Evolutionary conservation across 1,140 invertebrate genomes (phyloP), one percentile per base, ranked within the genome.

Genomic region (Drosophila willistoni): DNA sequence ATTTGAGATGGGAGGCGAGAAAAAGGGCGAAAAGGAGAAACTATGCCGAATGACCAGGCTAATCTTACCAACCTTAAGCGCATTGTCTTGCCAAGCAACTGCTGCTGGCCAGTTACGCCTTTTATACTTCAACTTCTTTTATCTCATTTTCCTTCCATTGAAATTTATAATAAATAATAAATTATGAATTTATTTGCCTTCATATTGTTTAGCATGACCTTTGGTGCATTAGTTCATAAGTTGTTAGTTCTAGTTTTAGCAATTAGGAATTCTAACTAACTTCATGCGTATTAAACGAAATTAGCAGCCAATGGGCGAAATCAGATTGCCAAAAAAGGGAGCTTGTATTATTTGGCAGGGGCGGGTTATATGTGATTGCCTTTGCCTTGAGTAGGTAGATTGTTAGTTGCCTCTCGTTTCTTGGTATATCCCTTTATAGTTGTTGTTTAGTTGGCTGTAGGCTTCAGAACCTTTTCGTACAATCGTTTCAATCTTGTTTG

Each of bases 1-100:
- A 29, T n/a, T 36, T 41, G 3, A 9, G 57, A 17, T 17, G 3
- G 7, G 25, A 7, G 1, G 42, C 34, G 7, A 17, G 57, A 41
- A 9, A 33, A 44, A n/a, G 36, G 33, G 57, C 33, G 4, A 36
- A 56, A 12, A 29, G n/a, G 17, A 22, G 68, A 39, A 67, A 62
- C 73, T 59, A 66, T 72, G 80, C 80, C 80, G 75, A 86, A 87
- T 82, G 68, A 51, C 51, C 79, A 7, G 66, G 78, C 79, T 89
- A 87, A 87, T 87, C 84, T 89, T 86, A 83, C 83, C 83, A 87
- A 89, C 89, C 83, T 86, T 78, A 80, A 74, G 83, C 72, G 79
- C 76, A 87, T 89, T 87, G 83, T 87, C 83, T 86, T 77, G 17
- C 47, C 64, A 47, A 64, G 70, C 76, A 64, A 55, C 64, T 68